Conservation (phyloP, 2,113 vertebrate genomes). For the Hemicordylus capensis region DNA sequence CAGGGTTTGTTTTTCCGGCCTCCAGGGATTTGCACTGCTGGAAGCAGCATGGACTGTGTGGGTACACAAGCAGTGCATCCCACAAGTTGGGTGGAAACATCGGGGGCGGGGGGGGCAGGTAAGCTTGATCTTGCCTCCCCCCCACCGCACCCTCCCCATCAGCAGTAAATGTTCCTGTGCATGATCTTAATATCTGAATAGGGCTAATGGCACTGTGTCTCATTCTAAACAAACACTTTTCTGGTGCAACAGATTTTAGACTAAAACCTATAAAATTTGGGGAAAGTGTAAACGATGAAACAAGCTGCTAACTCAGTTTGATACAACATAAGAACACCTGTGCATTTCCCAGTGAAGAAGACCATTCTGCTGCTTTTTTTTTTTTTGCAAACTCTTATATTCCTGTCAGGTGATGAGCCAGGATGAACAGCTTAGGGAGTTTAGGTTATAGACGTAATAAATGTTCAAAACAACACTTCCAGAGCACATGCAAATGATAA, state of each 20-base stretch:
- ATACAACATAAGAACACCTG: slow-evolving; percentile 19
- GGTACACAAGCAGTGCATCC: too few relatives aligned
- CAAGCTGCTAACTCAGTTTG: slow-evolving; percentile 28
- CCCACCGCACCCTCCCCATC: background rate
- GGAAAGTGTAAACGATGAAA: slow-evolving; percentile 34
- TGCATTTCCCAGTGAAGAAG: slow-evolving; percentile 10
- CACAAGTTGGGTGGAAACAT: too few relatives aligned
- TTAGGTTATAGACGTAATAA: slow-evolving; percentile 51
- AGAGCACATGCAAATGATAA: slow-evolving; percentile 49
- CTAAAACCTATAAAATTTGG: slow-evolving; percentile 6
- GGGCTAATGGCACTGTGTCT: background rate
- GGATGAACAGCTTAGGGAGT: slow-evolving; percentile 21
- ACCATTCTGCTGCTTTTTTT: slow-evolving; percentile 33
- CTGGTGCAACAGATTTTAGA: background rate
- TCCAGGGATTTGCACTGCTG: too few relatives aligned
- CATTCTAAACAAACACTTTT: background rate
- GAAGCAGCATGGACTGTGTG: too few relatives aligned
- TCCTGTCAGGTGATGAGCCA: slow-evolving; percentile 29
- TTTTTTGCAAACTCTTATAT: slow-evolving; percentile 34
- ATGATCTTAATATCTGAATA: too few relatives aligned
- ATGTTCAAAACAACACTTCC: slow-evolving; percentile 40
- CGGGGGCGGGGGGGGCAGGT: too few relatives aligned
- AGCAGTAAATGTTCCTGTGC: too few relatives aligned
- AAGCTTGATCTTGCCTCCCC: too few relatives aligned
- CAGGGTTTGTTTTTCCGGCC: too few relatives aligned